Percentiles rank a stretch among this genome's conserved stretches.
phyloP scores from a whole-genome alignment of 2,888 invertebrate genomes.

The Byasa hedistus region DNA sequence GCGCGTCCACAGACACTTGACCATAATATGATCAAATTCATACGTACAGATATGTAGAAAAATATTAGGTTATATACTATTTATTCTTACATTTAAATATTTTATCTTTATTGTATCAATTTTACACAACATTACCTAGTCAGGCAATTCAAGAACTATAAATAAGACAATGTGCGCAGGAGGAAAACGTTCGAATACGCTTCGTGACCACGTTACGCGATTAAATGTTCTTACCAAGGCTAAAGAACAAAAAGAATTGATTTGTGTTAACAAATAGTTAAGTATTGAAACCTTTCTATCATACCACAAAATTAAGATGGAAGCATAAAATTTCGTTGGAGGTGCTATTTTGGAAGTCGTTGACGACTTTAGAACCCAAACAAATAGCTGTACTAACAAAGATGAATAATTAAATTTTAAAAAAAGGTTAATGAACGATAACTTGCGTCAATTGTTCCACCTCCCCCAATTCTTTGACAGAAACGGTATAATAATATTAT shows the following conservation, averaged over 20 bases:
- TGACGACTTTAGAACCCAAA: too few relatives aligned
- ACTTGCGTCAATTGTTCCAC: too few relatives aligned
- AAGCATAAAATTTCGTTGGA: too few relatives aligned
- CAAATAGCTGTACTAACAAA: too few relatives aligned
- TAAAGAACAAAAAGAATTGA: conserved; percentile 8
- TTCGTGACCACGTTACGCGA: conserved; percentile 11
- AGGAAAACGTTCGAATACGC: conserved; percentile 16
- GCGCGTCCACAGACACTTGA: conserved; percentile 10
- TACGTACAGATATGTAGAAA: conserved; percentile 22
- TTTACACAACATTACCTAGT: background rate
- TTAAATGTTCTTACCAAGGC: conserved; percentile 13
- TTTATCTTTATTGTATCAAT: background rate
- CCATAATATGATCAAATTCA: conserved; percentile 15
- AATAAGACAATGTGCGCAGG: conserved; percentile 4
- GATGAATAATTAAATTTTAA: too few relatives aligned
- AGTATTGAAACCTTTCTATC: too few relatives aligned
- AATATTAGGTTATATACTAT: conserved; percentile 3
- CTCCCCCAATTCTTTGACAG: too few relatives aligned
- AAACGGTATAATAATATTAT: too few relatives aligned
- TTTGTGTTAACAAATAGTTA: background rate
- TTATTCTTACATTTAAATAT: background rate
- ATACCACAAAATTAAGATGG: too few relatives aligned
- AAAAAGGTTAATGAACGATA: too few relatives aligned
- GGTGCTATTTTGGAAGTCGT: too few relatives aligned
- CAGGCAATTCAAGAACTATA: conserved; percentile 3